Evolutionary conservation across 1,140 invertebrate species (phyloP).

Genomic region (Tyrophagus putrescentiae): DNA sequence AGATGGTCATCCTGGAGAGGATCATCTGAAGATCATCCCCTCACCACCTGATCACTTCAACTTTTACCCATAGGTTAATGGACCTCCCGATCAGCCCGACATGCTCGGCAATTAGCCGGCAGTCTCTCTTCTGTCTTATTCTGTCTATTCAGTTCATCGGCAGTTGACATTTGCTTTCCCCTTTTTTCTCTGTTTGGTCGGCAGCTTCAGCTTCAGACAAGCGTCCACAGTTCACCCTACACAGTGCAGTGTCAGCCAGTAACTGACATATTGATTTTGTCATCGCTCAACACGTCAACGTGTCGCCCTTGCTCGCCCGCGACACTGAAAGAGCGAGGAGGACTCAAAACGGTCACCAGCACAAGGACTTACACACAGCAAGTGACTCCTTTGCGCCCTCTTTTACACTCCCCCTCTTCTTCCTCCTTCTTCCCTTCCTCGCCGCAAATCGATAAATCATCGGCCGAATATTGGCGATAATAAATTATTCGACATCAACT

Average conservation of each 20-base stretch:
- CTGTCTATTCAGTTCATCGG: not conserved
- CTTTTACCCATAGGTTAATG: no score
- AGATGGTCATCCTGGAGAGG: no score
- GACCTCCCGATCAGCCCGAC: not conserved
- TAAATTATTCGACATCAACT: slow-evolving; percentile 5
- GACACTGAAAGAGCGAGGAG: no score
- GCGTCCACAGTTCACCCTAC: no score
- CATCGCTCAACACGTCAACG: not conserved
- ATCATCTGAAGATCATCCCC: no score
- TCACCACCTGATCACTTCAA: no score
- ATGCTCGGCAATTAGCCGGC: not conserved
- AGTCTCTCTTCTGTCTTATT: not conserved
- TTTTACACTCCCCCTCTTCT: no score
- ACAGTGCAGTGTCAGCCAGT: no score
- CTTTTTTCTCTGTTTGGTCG: not conserved
- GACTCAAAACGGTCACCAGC: no score
- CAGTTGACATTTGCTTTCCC: not conserved
- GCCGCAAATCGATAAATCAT: slow-evolving; percentile 28
- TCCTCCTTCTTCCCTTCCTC: slow-evolving; percentile 21
- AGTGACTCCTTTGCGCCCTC: no score
- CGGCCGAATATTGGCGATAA: not conserved
- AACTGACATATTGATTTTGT: slow-evolving; percentile 4
- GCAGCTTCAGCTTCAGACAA: not conserved
- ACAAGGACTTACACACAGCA: no score
- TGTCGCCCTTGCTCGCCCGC: not conserved